Evolutionary conservation across 2,888 invertebrate species (phyloP), one percentile per base, ranked within the genome.

Genomic region (Drosophila recens): DNA sequence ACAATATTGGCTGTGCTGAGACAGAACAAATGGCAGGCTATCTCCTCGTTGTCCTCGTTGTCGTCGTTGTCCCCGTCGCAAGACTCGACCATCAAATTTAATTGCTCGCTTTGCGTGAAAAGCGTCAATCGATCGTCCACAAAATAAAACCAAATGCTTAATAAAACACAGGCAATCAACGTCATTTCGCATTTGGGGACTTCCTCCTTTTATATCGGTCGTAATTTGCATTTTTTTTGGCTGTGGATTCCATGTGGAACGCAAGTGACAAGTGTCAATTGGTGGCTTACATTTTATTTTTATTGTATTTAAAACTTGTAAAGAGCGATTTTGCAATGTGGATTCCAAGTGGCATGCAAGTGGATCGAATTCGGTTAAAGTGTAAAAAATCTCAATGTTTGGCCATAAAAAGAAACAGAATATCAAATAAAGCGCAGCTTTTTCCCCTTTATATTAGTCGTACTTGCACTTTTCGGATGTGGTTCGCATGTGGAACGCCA

Each of bases 131-230:
- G 59, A 59, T 45, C 30, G 30, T 17, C 40, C 49, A 49, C 59
- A 54, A 58, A 54, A 46, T 33, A 34, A 20, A 58, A 43, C 15
- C 36, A 45, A 58, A 58, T 53, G 56, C 42, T 53, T 49, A 67
- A 67, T 58, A 67, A 76, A 57, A 51, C 34, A 54, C 46, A 11
- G 40, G 54, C 84, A 87, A 84, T 87, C 81, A 82, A 72, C 77
- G 74, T 81, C 74, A 27, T 15, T 27, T 36, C 34, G 15, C 20
- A 36, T 30, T 43, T 42, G 30, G 9, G 30, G 6, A n/a, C 34
- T 17, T 23, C 34, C 13, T 11, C 20, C n/a, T 34, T 34, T 42
- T 15, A n/a, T 36, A 43, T 30, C 34, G 20, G 1, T 42, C 27
- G 46, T 23, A 54, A 67, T 56, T 56, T 30, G 36, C 48, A 45